phyloP scores from a whole-genome alignment of 2,888 invertebrate genomes.

The Galeopsomyia nigrocyanea region DNA sequence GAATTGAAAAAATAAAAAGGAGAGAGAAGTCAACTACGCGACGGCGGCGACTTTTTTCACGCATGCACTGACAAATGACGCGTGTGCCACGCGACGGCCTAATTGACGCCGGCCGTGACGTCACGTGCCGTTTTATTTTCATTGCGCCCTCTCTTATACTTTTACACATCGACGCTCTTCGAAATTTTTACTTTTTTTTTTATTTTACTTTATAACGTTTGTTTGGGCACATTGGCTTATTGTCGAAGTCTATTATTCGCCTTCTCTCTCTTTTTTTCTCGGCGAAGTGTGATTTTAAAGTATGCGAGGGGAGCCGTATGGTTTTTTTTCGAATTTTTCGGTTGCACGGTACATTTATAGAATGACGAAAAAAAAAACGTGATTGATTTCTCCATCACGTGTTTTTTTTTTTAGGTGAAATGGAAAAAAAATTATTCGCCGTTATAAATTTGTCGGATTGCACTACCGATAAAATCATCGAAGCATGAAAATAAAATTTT shows the following conservation, averaged over 20 bases:
- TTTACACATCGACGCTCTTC: background rate
- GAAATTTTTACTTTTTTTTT: no score
- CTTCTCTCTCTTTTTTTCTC: no score
- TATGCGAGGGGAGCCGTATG: background rate
- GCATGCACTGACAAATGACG: constrained; percentile 66
- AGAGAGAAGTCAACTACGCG: constrained; percentile 21
- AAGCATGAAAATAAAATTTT: no score
- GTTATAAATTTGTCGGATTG: no score
- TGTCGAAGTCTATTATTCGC: background rate
- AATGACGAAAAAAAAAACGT: no score
- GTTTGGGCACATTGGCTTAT: constrained; percentile 15
- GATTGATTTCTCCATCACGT: constrained; percentile 7
- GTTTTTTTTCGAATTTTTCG: no score
- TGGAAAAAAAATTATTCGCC: no score
- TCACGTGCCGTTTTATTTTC: constrained; percentile 61
- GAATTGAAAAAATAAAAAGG: constrained; percentile 3
- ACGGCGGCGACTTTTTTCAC: no score
- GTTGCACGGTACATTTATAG: no score
- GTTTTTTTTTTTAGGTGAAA: no score
- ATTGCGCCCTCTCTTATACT: constrained; percentile 15
- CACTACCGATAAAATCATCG: no score
- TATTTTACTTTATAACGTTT: background rate
- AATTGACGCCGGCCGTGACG: constrained; percentile 68
- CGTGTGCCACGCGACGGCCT: constrained; percentile 66
- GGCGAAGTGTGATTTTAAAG: background rate